These are phyloP conservation scores for Ochotona princeps DNA, from an alignment of 2,113 vertebrate species.

Conservation along the genomic window DNA sequence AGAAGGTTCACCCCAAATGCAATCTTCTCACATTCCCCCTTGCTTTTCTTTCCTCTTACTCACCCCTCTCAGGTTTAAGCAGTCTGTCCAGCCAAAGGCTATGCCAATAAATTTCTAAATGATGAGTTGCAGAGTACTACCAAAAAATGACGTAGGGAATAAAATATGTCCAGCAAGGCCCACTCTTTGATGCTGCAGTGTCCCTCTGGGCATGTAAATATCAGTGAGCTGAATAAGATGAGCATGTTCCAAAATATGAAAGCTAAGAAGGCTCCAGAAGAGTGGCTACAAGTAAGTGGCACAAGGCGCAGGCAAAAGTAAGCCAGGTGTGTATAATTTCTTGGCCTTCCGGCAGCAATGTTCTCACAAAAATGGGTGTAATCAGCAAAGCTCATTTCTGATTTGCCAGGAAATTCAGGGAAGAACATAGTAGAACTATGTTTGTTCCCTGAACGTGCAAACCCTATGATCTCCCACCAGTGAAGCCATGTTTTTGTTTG, in stretches of 20 bases:
- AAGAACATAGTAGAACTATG: too few relatives aligned
- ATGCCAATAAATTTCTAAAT: neutral
- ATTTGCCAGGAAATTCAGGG: neutral
- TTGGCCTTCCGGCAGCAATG: neutral
- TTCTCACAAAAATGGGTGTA: neutral
- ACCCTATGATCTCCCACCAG: neutral
- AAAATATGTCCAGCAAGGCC: neutral
- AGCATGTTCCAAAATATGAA: neutral
- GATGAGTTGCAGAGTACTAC: neutral
- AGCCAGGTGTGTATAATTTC: neutral
- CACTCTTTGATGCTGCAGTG: neutral
- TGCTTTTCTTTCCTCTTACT: neutral
- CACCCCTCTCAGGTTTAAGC: neutral
- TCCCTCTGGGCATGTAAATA: neutral
- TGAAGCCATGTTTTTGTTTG: neutral
- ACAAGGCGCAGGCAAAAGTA: neutral
- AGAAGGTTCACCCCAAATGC: neutral
- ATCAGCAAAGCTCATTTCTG: conserved; percentile 21
- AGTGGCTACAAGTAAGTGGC: neutral
- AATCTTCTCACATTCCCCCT: neutral
- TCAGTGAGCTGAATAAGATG: neutral
- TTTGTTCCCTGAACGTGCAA: neutral
- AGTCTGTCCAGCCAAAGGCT: neutral
- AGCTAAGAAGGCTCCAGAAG: neutral
- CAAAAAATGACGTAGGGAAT: neutral